phyloP scores from a whole-genome alignment of 2,888 invertebrate species.

The Latrodectus elegans region DNA sequence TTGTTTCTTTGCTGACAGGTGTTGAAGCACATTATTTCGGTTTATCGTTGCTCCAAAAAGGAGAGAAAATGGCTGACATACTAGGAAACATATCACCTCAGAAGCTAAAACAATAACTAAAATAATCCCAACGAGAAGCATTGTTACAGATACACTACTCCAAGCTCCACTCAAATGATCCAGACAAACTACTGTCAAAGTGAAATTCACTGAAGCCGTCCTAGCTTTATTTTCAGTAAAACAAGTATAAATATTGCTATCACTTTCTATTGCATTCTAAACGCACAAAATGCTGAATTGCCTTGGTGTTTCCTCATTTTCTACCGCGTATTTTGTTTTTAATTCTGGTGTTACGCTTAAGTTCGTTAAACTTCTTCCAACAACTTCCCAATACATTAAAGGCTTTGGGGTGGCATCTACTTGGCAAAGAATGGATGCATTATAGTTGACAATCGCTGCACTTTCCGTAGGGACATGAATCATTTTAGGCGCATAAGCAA shows the following conservation, averaged over 20 bases:
- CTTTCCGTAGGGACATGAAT: conserved; percentile 77
- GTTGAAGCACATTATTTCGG: conserved; percentile 65
- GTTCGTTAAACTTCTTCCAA: conserved; percentile 78
- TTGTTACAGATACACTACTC: conserved; percentile 81
- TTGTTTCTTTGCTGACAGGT: conserved; percentile 62
- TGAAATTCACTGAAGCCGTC: conserved; percentile 90
- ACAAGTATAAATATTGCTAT: conserved; percentile 85
- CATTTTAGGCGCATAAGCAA: conserved; percentile 70
- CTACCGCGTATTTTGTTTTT: conserved; percentile 67
- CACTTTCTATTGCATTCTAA: conserved; percentile 88
- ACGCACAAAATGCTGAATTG: conserved; percentile 82
- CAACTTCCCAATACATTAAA: conserved; percentile 90
- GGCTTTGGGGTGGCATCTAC: conserved; percentile 88
- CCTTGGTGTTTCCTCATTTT: conserved; percentile 13
- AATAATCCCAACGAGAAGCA: conserved; percentile 82
- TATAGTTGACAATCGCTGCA: conserved; percentile 86
- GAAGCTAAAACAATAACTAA: conserved; percentile 79
- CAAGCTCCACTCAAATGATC: conserved; percentile 42
- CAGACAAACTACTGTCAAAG: conserved; percentile 83
- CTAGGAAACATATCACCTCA: conserved; percentile 76
- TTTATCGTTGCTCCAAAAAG: conserved; percentile 62
- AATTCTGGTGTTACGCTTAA: conserved; percentile 62
- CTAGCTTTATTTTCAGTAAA: conserved; percentile 92
- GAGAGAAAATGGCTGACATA: conserved; percentile 58
- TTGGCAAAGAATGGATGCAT: conserved; percentile 87